phyloP scores from a whole-genome alignment of 2,113 vertebrate genomes.

The Electrona antarctica region DNA sequence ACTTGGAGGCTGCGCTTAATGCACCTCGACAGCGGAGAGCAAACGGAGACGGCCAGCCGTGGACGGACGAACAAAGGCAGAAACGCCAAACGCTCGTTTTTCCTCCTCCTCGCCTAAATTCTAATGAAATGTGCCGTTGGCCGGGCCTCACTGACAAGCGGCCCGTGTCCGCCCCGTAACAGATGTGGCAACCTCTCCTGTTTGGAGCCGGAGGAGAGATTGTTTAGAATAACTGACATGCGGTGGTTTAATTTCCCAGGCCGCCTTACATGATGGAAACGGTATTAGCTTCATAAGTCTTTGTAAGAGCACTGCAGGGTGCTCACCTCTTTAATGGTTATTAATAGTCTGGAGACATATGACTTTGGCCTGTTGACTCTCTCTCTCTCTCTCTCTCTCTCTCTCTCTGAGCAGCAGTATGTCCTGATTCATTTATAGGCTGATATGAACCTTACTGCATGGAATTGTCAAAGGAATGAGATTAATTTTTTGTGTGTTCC shows the following conservation, averaged over 20 bases:
- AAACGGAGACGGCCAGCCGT: background rate
- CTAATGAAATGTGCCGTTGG: slow-evolving; percentile 10
- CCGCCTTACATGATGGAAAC: slow-evolving; percentile 49
- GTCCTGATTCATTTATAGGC: slow-evolving; percentile 26
- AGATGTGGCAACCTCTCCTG: slow-evolving; percentile 6
- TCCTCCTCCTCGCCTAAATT: slow-evolving; percentile 4
- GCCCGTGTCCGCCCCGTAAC: slow-evolving; percentile 14
- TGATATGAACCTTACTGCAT: background rate
- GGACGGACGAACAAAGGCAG: background rate
- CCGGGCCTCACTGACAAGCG: slow-evolving; percentile 3
- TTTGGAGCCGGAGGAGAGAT: slow-evolving; percentile 25
- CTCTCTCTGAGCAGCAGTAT: background rate
- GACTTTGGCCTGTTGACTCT: slow-evolving; percentile 26
- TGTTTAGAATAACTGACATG: slow-evolving; percentile 23
- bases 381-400: background rate
- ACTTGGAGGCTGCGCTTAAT: slow-evolving; percentile 30
- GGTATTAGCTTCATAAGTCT: slow-evolving; percentile 38
- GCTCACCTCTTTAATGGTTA: slow-evolving; percentile 38
- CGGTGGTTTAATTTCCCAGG: background rate
- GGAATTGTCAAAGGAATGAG: slow-evolving; percentile 17
- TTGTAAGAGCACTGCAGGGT: slow-evolving; percentile 28
- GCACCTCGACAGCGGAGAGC: slow-evolving; percentile 23
- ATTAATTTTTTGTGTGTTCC: slow-evolving; percentile 20
- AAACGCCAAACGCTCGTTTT: background rate
- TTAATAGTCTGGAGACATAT: slow-evolving; percentile 46